Conservation (phyloP, 2,888 invertebrate species). For the Cryptophagus acutangulus region DNA sequence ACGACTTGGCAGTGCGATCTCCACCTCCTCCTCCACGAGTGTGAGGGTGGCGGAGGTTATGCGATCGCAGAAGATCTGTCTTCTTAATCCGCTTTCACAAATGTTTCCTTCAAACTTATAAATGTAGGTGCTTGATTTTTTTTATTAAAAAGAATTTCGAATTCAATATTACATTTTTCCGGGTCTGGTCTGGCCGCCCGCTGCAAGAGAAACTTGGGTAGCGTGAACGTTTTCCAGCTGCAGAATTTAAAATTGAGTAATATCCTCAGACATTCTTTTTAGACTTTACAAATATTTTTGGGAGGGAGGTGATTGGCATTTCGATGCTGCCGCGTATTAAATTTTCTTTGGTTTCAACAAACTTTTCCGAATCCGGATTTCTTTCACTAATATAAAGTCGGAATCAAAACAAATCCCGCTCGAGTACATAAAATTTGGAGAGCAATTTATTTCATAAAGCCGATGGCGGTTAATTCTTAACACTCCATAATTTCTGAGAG, state of each 20-base stretch:
- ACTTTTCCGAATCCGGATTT: too few species aligned
- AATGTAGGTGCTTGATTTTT: constrained; percentile 29
- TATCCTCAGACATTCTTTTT: constrained; percentile 30
- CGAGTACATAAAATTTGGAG: too few species aligned
- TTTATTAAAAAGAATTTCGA: constrained; percentile 23
- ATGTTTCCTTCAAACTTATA: constrained; percentile 32
- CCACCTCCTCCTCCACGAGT: too few species aligned
- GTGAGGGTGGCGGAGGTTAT: constrained; percentile 12
- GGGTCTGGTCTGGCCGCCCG: too few species aligned
- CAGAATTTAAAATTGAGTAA: constrained; percentile 32
- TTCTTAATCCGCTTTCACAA: constrained; percentile 31
- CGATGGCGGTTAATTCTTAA: too few species aligned
- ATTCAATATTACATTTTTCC: constrained; percentile 16
- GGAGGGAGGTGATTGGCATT: constrained; percentile 1
- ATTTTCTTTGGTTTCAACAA: neutral
- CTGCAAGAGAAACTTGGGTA: constrained; percentile 6
- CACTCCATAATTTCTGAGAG: too few species aligned
- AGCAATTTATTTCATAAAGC: too few species aligned
- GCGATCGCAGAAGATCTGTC: constrained; percentile 27
- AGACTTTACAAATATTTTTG: constrained; percentile 24
- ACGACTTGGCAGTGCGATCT: constrained; percentile 25
- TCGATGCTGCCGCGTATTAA: constrained; percentile 1
- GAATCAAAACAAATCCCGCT: too few species aligned
- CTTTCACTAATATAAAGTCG: too few species aligned
- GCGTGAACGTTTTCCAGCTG: constrained; percentile 25